Evolutionary conservation across 2,113 vertebrate genomes (phyloP).

Genomic region (Alethe diademata): DNA sequence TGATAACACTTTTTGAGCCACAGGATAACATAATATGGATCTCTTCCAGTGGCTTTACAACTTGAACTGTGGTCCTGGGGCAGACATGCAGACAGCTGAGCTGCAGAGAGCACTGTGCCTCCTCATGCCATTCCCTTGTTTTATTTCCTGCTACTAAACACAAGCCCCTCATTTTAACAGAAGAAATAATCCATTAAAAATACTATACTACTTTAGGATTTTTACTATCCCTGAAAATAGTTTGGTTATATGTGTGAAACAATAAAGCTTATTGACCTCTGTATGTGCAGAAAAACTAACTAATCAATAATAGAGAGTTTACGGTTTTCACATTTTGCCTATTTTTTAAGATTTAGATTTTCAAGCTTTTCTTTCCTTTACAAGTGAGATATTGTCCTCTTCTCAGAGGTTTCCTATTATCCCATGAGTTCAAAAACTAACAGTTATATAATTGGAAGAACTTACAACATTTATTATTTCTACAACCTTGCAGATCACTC

Average conservation of each 20-base stretch:
- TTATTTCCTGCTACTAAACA: not conserved
- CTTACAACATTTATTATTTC: not conserved
- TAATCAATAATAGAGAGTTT: not conserved
- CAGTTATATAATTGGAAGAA: not conserved
- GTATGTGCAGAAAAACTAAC: not conserved
- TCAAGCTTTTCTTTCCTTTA: not conserved
- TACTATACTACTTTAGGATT: not conserved
- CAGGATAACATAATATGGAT: not conserved
- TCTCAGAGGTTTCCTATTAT: not conserved
- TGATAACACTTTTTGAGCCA: not conserved
- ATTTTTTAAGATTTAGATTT: not conserved
- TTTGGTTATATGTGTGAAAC: not conserved
- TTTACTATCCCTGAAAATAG: not conserved
- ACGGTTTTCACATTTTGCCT: not conserved
- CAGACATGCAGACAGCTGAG: not conserved
- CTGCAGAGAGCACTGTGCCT: fast-evolving
- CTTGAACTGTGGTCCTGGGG: not conserved
- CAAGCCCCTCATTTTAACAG: not conserved
- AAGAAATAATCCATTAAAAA: not conserved
- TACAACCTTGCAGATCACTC: not conserved
- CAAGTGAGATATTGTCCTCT: not conserved
- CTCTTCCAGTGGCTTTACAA: not conserved
- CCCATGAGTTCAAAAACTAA: not conserved
- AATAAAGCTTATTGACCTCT: not conserved
- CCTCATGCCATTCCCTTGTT: not conserved